Conservation (phyloP, 2,797 vertebrate genomes). For the Simalia tracyae region DNA sequence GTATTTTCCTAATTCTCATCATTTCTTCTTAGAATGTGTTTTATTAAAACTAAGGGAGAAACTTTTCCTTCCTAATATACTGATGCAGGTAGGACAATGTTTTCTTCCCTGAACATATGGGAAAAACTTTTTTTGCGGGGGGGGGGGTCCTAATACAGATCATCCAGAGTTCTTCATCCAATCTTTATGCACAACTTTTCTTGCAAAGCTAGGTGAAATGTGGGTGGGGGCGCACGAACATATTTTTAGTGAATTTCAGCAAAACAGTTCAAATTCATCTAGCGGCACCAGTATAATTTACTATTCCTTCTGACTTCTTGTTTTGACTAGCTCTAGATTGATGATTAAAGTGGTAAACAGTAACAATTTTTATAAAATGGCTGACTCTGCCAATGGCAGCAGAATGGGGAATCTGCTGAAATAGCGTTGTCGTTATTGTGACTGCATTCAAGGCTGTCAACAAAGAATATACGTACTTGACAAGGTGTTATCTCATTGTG, state of each 20-base stretch:
- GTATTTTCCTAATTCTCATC: not conserved
- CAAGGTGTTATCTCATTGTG: slow-evolving; percentile 92
- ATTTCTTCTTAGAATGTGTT: not conserved
- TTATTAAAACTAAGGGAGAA: not conserved
- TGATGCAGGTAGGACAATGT: not conserved
- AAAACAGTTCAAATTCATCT: slow-evolving; percentile 81
- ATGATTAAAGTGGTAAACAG: slow-evolving; percentile 81
- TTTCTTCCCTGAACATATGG: slow-evolving; percentile 15
- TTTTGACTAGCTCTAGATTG: slow-evolving; percentile 81
- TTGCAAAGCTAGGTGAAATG: not conserved
- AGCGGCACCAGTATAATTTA: slow-evolving; percentile 80
- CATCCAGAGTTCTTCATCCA: slow-evolving; percentile 50
- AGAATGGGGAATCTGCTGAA: slow-evolving; percentile 77
- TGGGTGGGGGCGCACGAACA: slow-evolving; percentile 70
- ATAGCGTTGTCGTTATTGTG: slow-evolving; percentile 74
- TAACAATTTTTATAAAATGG: slow-evolving; percentile 81
- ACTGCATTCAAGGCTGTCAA: slow-evolving; percentile 81
- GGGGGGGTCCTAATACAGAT: slow-evolving; percentile 28
- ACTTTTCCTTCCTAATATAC: slow-evolving; percentile 23
- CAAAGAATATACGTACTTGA: slow-evolving; percentile 82
- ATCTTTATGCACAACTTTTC: slow-evolving; percentile 60
- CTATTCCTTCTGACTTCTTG: slow-evolving; percentile 82
- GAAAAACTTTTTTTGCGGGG: slow-evolving; percentile 22
- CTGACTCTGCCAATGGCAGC: slow-evolving; percentile 82
- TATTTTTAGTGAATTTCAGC: slow-evolving; percentile 80